Evolutionary conservation across 2,888 invertebrate species (phyloP).

Genomic region (Eubasilissa splendida): DNA sequence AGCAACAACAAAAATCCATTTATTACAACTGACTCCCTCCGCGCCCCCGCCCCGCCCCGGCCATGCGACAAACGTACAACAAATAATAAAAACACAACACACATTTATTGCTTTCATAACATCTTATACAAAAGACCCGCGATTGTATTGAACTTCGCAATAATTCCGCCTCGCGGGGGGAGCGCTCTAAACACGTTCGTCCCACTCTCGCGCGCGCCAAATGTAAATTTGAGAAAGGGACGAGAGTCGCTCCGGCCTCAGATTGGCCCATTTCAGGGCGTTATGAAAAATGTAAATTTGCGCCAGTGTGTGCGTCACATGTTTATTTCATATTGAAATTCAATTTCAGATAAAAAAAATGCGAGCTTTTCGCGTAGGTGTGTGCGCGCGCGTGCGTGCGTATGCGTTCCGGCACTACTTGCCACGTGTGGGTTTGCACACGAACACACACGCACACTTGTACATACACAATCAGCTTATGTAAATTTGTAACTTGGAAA

Average conservation of each 20-base stretch:
- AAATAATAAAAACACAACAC: conserved; percentile 48
- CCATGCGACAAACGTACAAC: conserved; percentile 15
- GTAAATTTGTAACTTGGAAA: conserved; percentile 36
- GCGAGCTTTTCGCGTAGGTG: conserved; percentile 26
- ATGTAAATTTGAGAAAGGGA: conserved; percentile 14
- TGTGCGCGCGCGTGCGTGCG: conserved; percentile 23
- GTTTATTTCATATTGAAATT: conserved; percentile 59
- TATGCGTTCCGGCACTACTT: conserved; percentile 15
- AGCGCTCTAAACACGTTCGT: background rate
- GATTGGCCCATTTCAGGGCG: conserved; percentile 34
- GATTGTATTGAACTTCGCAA: conserved; percentile 45
- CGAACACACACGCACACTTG: background rate
- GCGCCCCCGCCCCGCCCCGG: background rate
- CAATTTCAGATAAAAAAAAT: conserved; percentile 55
- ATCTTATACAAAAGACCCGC: conserved; percentile 45
- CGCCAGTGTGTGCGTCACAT: conserved; percentile 53
- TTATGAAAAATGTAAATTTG: conserved; percentile 55
- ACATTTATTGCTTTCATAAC: conserved; percentile 52
- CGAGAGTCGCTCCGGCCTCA: conserved; percentile 14
- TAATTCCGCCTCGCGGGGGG: conserved; percentile 1
- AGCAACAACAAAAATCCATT: conserved; percentile 50
- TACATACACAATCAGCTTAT: conserved; percentile 43
- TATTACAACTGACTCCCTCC: conserved; percentile 40
- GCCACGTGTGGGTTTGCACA: conserved; percentile 34
- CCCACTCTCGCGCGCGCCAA: background rate